These are phyloP conservation scores for Martes martes DNA, from an alignment of 2,113 vertebrate species.

Conservation along the genomic window DNA sequence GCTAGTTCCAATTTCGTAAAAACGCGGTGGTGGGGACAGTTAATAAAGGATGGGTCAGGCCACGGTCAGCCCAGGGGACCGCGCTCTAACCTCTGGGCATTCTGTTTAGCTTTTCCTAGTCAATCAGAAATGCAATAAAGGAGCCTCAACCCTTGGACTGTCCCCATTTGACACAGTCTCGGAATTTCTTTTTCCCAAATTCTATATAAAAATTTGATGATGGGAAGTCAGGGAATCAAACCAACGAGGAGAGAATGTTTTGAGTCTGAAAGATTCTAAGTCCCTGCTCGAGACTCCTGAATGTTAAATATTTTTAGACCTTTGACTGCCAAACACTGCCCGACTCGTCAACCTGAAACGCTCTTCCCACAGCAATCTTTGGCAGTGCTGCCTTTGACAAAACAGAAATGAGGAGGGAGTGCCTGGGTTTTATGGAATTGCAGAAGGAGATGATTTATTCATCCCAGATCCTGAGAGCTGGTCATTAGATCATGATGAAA, in stretches of 20 bases:
- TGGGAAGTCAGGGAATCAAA: neutral
- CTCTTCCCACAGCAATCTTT: neutral
- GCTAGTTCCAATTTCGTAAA: neutral
- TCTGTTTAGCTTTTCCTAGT: neutral
- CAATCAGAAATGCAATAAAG: neutral
- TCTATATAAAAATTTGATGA: no score
- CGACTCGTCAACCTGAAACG: neutral
- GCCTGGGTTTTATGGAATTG: neutral
- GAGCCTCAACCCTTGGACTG: no score
- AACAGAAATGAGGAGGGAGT: neutral
- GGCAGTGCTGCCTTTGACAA: neutral
- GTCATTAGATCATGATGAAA: no score
- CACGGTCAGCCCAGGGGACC: neutral
- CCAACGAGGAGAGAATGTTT: neutral
- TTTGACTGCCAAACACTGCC: neutral
- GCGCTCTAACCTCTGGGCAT: neutral
- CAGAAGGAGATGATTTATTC: neutral
- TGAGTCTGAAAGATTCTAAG: neutral
- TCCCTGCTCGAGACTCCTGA: neutral
- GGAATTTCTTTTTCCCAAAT: neutral
- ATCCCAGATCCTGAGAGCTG: neutral
- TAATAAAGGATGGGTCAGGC: no score
- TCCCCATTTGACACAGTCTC: neutral
- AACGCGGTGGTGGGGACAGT: rapidly evolving
- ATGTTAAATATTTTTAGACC: neutral